Conservation (phyloP, 1,140 invertebrate genomes). For the Pogonus chalceus region DNA sequence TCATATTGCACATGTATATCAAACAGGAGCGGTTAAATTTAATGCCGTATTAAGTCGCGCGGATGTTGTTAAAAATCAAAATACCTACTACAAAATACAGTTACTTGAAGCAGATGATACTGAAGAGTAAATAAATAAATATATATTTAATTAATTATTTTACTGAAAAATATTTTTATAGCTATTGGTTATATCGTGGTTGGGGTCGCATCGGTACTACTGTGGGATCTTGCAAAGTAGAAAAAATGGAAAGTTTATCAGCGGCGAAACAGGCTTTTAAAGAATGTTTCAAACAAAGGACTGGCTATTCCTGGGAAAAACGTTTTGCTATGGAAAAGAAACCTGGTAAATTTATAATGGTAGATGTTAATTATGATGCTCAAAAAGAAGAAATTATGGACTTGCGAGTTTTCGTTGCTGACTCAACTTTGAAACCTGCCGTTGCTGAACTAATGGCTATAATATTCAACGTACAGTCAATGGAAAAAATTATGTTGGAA, state of each 20-base stretch:
- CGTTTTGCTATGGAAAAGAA: conserved; percentile 66
- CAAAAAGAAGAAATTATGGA: conserved; percentile 33
- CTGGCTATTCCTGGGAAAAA: conserved; percentile 67
- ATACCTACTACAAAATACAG: conserved; percentile 64
- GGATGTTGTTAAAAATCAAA: conserved; percentile 47
- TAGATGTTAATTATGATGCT: conserved; percentile 82
- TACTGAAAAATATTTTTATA: conserved; percentile 23
- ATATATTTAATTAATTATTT: neutral
- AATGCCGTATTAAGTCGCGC: conserved; percentile 49
- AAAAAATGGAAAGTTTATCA: conserved; percentile 41
- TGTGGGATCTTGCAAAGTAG: conserved; percentile 72
- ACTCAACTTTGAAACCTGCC: conserved; percentile 55
- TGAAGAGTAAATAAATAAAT: neutral
- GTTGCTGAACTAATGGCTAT: conserved; percentile 76
- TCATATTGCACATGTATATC: conserved; percentile 45
- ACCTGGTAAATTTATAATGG: conserved; percentile 68
- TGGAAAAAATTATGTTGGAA: conserved; percentile 88
- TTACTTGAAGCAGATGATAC: conserved; percentile 44
- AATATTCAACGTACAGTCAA: conserved; percentile 84
- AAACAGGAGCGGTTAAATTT: conserved; percentile 33
- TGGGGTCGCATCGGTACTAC: conserved; percentile 96
- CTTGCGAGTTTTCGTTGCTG: conserved; percentile 30
- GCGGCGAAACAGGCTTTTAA: conserved; percentile 60
- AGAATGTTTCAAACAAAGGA: conserved; percentile 55
- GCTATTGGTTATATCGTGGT: conserved; percentile 75